These are phyloP conservation scores for Steromphala cineraria DNA, from an alignment of 2,888 invertebrate species.

Conservation along the genomic window DNA sequence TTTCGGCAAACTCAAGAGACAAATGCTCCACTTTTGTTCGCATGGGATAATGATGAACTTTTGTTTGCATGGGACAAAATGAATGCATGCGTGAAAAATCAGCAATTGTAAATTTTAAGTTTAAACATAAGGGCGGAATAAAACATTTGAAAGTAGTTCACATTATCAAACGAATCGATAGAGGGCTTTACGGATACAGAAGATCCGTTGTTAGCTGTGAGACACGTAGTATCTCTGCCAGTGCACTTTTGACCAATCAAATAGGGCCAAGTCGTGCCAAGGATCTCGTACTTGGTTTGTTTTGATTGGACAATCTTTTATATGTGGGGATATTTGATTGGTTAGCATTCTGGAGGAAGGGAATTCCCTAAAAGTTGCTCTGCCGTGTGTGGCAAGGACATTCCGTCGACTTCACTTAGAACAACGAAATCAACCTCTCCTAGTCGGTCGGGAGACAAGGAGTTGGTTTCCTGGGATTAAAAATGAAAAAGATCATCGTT, in stretches of 20 bases:
- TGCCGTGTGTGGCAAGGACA: conserved; percentile 27
- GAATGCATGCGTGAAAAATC: no score
- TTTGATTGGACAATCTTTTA: conserved; percentile 56
- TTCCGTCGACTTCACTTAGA: conserved; percentile 9
- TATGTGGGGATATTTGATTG: conserved; percentile 65
- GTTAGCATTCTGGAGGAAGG: conserved; percentile 46
- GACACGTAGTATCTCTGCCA: background rate
- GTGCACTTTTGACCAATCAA: conserved; percentile 53
- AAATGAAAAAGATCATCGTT: conserved; percentile 49
- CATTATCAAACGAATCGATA: no score
- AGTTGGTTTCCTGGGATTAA: conserved; percentile 2
- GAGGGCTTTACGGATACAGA: no score
- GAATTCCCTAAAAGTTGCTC: conserved; percentile 49
- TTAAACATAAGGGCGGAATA: no score
- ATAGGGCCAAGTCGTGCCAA: conserved; percentile 59
- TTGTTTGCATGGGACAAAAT: no score
- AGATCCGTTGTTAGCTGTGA: background rate
- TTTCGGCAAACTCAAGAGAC: no score
- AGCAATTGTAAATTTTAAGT: no score
- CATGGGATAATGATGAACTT: no score
- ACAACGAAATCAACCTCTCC: conserved; percentile 3
- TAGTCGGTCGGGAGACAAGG: background rate
- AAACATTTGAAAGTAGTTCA: no score
- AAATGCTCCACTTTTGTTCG: no score
- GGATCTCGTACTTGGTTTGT: conserved; percentile 60